Percentiles rank a stretch among this genome's conserved stretches.
Conservation (phyloP, 2,797 vertebrate species). For the Cygnus olor region DNA sequence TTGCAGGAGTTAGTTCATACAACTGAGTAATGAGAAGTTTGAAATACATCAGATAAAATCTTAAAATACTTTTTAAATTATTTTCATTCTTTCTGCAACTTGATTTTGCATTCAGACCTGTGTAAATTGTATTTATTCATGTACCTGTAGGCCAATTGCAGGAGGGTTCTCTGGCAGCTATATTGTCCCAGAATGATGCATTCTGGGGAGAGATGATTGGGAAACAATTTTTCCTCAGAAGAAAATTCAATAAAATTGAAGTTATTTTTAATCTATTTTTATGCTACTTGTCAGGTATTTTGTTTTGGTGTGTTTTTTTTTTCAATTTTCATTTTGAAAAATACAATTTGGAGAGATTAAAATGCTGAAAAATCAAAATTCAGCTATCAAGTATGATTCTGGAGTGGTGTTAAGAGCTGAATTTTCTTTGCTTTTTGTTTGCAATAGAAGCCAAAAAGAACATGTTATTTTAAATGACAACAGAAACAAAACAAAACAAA, state of each 20-base stretch:
- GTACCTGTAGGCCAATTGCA: background rate
- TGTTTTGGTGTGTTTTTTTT: background rate
- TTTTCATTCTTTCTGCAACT: background rate
- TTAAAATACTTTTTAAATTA: background rate
- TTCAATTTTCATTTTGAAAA: background rate
- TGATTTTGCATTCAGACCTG: background rate
- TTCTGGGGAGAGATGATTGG: background rate
- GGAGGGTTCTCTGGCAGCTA: background rate
- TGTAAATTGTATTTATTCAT: background rate
- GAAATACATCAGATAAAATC: background rate
- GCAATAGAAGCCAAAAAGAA: background rate
- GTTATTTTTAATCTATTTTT: background rate
- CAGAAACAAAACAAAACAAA: background rate
- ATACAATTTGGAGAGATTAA: background rate
- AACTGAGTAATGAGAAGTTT: background rate
- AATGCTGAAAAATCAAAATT: background rate
- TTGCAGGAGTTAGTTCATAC: background rate
- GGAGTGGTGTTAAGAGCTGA: background rate
- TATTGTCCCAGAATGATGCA: background rate
- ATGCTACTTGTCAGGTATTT: background rate
- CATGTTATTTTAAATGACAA: background rate
- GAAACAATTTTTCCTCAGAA: background rate
- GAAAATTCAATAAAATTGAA: background rate
- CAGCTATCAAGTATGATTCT: background rate
- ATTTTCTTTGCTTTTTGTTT: background rate